Percentiles rank a stretch among this genome's conserved stretches.
These are phyloP conservation scores for Paedocypris sp. DNA, from an alignment of 2,113 vertebrate species.

Conservation along the genomic window DNA sequence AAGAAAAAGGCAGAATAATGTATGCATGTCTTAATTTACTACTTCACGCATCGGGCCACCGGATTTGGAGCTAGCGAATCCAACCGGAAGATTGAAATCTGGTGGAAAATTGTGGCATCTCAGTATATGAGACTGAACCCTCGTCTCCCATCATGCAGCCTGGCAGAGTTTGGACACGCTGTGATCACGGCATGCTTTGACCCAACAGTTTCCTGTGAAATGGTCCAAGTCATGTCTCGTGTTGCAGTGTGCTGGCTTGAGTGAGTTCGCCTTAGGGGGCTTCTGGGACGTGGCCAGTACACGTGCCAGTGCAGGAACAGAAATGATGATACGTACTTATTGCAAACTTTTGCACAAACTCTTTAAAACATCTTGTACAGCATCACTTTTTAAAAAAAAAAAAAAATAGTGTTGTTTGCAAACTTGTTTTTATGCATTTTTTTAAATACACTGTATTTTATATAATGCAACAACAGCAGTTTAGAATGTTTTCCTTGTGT, in stretches of 20 bases:
- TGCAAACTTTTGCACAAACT: slow-evolving; percentile 65
- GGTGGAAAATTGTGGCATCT: not conserved
- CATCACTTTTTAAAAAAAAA: slow-evolving; percentile 64
- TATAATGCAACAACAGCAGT: slow-evolving; percentile 72
- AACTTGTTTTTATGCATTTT: slow-evolving; percentile 65
- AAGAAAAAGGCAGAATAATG: not conserved
- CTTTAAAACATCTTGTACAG: slow-evolving; percentile 54
- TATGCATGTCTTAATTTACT: slow-evolving; percentile 27
- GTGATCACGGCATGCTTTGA: not conserved
- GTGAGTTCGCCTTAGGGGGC: not conserved
- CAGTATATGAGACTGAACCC: not conserved
- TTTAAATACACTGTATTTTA: slow-evolving; percentile 73
- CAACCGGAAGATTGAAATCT: slow-evolving; percentile 1
- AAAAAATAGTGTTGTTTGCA: slow-evolving; percentile 61
- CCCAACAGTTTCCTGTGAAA: not conserved
- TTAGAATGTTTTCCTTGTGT: slow-evolving; percentile 71
- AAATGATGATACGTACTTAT: slow-evolving; percentile 21
- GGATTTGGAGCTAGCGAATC: slow-evolving; percentile 2
- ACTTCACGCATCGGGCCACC: not conserved
- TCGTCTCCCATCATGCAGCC: not conserved
- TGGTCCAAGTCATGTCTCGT: not conserved
- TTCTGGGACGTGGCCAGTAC: not conserved
- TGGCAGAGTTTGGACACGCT: not conserved
- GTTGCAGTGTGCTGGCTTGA: not conserved
- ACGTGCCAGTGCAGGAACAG: not conserved